A percentile compares a stretch with the other conserved stretches of the same genome.
Conservation (phyloP, 2,797 vertebrate genomes). For the Champsocephalus gunnari region DNA sequence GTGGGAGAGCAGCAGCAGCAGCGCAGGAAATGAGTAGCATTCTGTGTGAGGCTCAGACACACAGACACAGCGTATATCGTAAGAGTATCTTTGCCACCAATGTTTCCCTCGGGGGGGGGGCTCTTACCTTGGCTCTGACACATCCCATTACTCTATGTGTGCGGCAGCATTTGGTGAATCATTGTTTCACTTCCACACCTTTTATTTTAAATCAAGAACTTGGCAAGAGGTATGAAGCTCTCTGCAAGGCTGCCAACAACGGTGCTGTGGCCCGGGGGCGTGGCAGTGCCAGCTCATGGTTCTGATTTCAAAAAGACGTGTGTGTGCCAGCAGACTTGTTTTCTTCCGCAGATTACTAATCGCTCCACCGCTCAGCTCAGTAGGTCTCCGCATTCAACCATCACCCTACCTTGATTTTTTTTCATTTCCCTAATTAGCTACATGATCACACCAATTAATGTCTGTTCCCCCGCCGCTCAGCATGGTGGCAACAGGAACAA, state of each 20-base stretch:
- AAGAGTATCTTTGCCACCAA: slow-evolving; percentile 39
- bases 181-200: slow-evolving; percentile 34
- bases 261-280: slow-evolving; percentile 26
- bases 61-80: neutral
- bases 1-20: neutral
- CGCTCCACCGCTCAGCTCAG: neutral
- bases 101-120: slow-evolving; percentile 19
- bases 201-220: slow-evolving; percentile 41
- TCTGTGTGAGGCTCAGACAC: slow-evolving; percentile 18
- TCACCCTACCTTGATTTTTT: slow-evolving; percentile 55
- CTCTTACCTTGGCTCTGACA: slow-evolving; percentile 43
- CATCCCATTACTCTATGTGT: slow-evolving; percentile 32
- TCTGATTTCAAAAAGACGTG: slow-evolving; percentile 14
- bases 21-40: slow-evolving; percentile 4
- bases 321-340: slow-evolving; percentile 13
- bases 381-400: neutral
- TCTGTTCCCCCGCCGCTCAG: slow-evolving; percentile 32
- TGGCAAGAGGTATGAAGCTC: slow-evolving; percentile 14
- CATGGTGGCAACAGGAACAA: slow-evolving; percentile 29
- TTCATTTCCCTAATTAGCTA: slow-evolving; percentile 67
- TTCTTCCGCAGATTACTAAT: slow-evolving; percentile 13
- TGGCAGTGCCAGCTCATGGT: neutral
- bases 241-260: neutral
- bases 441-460: slow-evolving; percentile 60
- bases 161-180: slow-evolving; percentile 22